Conservation (phyloP, 2,888 invertebrate species). For the Zootermopsis nevadensis region DNA sequence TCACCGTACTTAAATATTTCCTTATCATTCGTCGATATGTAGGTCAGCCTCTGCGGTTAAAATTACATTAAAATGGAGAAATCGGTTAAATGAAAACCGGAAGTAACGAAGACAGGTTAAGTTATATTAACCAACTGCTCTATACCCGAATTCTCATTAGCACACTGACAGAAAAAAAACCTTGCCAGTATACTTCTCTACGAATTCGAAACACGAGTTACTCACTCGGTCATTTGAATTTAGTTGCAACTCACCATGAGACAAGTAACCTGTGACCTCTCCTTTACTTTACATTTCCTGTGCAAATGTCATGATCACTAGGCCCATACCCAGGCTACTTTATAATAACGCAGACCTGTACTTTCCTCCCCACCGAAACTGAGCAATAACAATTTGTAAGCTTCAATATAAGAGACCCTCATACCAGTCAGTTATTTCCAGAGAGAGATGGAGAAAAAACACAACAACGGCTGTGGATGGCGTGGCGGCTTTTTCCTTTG, state of each 20-base stretch:
- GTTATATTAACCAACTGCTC: background rate
- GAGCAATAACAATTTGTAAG: slow-evolving; percentile 40
- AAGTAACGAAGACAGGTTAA: too few species aligned
- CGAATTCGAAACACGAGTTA: background rate
- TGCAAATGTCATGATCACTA: background rate
- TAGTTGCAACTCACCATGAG: background rate
- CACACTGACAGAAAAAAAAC: background rate
- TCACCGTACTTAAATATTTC: too few species aligned
- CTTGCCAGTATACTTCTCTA: background rate
- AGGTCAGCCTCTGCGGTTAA: too few species aligned
- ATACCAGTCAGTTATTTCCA: slow-evolving; percentile 46
- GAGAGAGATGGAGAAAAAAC: slow-evolving; percentile 27
- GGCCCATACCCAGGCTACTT: background rate
- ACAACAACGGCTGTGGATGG: slow-evolving; percentile 24
- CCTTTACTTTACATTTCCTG: background rate
- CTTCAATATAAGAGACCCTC: slow-evolving; percentile 40
- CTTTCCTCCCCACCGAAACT: slow-evolving; percentile 1
- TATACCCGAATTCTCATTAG: background rate
- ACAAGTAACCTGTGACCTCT: background rate
- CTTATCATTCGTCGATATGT: too few species aligned
- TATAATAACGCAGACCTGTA: background rate
- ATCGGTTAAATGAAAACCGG: too few species aligned
- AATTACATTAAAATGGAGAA: too few species aligned
- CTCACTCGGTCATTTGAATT: background rate
- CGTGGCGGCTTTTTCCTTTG: slow-evolving; percentile 47